Base-by-base conservation (phyloP, 2,113 vertebrate species). In the Hucho hucho region DNA sequence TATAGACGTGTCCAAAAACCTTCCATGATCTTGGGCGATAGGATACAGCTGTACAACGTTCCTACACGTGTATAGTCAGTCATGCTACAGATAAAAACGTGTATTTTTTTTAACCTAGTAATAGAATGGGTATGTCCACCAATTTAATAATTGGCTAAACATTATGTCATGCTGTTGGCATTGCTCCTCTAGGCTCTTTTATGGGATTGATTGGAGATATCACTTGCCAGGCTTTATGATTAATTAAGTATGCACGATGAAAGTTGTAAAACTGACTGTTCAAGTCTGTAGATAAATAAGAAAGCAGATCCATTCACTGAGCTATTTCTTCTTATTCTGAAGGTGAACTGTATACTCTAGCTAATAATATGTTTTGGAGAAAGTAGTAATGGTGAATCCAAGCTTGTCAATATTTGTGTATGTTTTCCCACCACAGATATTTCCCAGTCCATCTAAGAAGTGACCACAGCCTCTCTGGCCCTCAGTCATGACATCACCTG, bases 401-500 rank as follows among this genome's bases (percentile, higher is more conserved):
- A 11, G 37, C 37, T 9, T 67, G 29, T 53, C 13, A 53, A 67
- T 67, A 28, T 53, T 14, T 58, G 28, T n/a, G 72, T 43, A 43
- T 43, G 37, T 43, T 64, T 75, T 80, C 43, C 73, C 5, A 73
- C 64, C 59, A 65, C 78, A 88, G 77, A 81, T n/a, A 4, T 73
- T 76, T 81, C 71, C 37, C 58, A 18, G 1, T 37, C 26, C 70
- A 14, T 72, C 71, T 64, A 22, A 9, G 12, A 20, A 64, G 28
- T 67, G 58, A 75, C 58, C 65, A 53, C 77, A 18, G 24, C 70
- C 67, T 69, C 20, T 69, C 28, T 2, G 63, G 28, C 12, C 26
- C 20, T 26, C 7, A 25, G 76, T 13, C 24, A 93, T 93, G 92
- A 88, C 87, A 4, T 92, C 93, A 13, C 87, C 90, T 0, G 89